A percentile compares a stretch with the other conserved stretches of the same genome.
phyloP scores from a whole-genome alignment of 2,113 vertebrate species.

The Corythornis vintsioides region DNA sequence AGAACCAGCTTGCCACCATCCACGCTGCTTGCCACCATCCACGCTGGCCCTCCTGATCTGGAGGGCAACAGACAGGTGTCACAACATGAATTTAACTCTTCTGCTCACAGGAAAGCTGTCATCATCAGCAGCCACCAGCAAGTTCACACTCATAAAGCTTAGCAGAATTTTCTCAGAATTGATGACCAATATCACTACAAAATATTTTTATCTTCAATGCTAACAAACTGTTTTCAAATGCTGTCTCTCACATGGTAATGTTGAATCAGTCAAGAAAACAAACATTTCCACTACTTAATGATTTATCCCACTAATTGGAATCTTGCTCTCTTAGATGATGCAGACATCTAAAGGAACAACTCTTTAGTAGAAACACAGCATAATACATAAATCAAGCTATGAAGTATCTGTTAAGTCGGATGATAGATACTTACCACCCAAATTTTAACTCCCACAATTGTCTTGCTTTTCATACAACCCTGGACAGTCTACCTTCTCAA shows the following conservation, averaged over 20 bases:
- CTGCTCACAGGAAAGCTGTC: not conserved
- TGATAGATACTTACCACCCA: not conserved
- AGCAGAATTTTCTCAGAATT: not conserved
- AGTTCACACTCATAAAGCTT: not conserved
- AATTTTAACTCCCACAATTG: not conserved
- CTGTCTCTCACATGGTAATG: not conserved
- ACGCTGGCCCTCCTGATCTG: not conserved
- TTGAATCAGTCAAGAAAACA: not conserved
- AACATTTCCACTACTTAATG: not conserved
- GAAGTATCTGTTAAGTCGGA: not conserved
- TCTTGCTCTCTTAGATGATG: not conserved
- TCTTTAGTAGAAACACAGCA: not conserved
- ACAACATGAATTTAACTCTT: not conserved
- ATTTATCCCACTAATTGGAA: not conserved
- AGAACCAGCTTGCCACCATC: not conserved
- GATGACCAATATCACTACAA: not conserved
- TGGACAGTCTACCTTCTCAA: not conserved
- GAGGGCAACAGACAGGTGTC: not conserved
- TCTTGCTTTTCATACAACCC: not conserved
- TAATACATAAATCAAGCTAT: not conserved
- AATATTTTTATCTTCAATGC: not conserved
- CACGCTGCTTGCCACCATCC: not conserved
- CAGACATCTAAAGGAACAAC: not conserved
- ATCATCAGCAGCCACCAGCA: not conserved
- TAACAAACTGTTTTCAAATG: not conserved